Percentiles rank a stretch among this genome's conserved stretches.
Conservation (phyloP, 2,113 vertebrate genomes). For the Henicopernis longicauda region DNA sequence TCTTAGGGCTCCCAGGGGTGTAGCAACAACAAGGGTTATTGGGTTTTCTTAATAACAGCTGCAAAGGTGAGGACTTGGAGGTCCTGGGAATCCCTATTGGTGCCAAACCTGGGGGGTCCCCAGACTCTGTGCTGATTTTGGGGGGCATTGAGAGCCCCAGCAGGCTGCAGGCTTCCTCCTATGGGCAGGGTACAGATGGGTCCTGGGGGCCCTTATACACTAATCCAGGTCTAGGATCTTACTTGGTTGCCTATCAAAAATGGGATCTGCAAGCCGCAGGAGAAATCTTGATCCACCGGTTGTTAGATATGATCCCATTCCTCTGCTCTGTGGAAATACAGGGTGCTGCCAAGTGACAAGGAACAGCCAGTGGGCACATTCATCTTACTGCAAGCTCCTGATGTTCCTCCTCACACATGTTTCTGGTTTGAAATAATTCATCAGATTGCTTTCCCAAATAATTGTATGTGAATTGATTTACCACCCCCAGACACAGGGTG, state of each 20-base stretch:
- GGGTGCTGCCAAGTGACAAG: not conserved
- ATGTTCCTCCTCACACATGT: fast-evolving
- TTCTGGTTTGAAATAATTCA: not conserved
- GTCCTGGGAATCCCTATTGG: too few relatives aligned
- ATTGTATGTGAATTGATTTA: not conserved
- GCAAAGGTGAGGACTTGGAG: not conserved
- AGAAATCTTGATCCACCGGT: not conserved
- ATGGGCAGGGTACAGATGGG: fast-evolving
- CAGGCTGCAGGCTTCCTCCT: too few relatives aligned
- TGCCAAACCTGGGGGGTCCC: not conserved
- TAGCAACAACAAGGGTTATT: not conserved
- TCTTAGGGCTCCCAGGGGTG: not conserved
- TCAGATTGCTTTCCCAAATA: not conserved
- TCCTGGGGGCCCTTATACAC: too few relatives aligned
- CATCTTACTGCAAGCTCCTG: not conserved
- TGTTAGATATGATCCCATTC: fast-evolving
- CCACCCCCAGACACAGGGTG: not conserved
- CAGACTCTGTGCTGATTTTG: not conserved
- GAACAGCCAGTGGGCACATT: not conserved
- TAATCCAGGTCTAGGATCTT: not conserved
- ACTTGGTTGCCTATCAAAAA: not conserved
- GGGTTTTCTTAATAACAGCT: not conserved
- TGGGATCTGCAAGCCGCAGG: not conserved
- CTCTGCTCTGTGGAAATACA: not conserved
- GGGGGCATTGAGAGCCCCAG: not conserved